Base-by-base conservation (phyloP, 2,113 vertebrate genomes). In the Perca fluviatilis region DNA sequence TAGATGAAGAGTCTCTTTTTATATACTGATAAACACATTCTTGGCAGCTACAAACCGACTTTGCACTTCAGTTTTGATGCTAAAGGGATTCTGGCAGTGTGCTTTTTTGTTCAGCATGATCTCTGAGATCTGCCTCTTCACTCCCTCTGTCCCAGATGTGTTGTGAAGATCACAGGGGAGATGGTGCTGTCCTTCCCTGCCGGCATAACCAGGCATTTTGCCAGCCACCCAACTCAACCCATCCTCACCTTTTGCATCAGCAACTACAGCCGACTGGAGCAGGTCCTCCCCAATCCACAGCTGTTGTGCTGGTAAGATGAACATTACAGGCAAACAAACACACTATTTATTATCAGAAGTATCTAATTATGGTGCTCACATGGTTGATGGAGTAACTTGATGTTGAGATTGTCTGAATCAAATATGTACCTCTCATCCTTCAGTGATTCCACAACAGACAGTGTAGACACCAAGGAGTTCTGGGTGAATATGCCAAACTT, bases 401-500 rank as follows among this genome's bases (percentile, higher is more conserved):
- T 77, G 49, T 25, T 33, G 30, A 27, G 33, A 40, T 25, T 25
- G 15, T 40, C 27, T 77, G 10, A 80, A 68, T 74, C 21, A 7
- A 79, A 61, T 43, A 11, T 7, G 0, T 54, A 13, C 8, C 43
- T 78, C 11, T 82, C 53, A 12, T 75, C 23, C 71, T 62, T 72
- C 64, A 99, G 98, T 61, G 97, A 98, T 90, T 94, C 76, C 78
- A 94, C 94, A 4, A 95, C 96, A 93, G 92, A 94, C 18, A 92
- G 94, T 40, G 73, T 92, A 80, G 97, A 89, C 88, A 93, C 94
- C 13, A 99, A 97, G 94, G 98, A 99, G 92, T 99, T 99, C 95
- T 99, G 98, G 97, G 98, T 99, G 89, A 99, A 99, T 85, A 99
- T 99, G 98, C 97, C 97, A 94, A 99, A 98, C 90, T 84, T 99